Evolutionary conservation across 1,140 invertebrate genomes (phyloP).

Genomic region (Ceratosolen fusciceps): DNA sequence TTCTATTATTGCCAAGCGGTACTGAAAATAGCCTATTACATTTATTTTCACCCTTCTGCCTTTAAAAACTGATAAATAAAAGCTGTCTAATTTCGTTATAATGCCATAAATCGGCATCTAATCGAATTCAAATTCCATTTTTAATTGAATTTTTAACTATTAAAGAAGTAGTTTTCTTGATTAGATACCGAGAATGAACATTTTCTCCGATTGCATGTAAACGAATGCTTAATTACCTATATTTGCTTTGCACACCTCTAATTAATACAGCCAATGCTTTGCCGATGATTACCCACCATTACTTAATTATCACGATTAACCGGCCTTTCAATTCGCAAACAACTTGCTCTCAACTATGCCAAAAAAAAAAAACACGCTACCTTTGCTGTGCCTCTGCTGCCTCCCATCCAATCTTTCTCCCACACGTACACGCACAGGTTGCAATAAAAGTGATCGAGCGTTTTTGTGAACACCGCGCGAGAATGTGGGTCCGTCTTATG

Average conservation of each 20-base stretch:
- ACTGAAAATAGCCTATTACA: too few relatives aligned
- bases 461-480: neutral
- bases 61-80: too few relatives aligned
- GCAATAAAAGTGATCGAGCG: neutral
- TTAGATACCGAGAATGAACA: too few relatives aligned
- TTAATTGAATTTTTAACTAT: too few relatives aligned
- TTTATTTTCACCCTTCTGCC: too few relatives aligned
- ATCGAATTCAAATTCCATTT: too few relatives aligned
- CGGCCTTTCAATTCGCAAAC: neutral
- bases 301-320: conserved; percentile 6
- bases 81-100: too few relatives aligned
- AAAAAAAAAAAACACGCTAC: neutral
- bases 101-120: too few relatives aligned
- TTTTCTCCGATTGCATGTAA: neutral
- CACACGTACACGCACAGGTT: neutral
- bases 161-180: neutral
- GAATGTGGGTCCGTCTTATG: neutral
- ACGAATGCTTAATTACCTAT: neutral
- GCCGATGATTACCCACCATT: neutral
- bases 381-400: neutral
- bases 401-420: neutral
- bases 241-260: neutral
- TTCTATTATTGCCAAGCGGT: too few relatives aligned
- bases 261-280: neutral
- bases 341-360: neutral